Evolutionary conservation across 2,888 invertebrate genomes (phyloP).

Genomic region (Cheiracanthium punctorium): DNA sequence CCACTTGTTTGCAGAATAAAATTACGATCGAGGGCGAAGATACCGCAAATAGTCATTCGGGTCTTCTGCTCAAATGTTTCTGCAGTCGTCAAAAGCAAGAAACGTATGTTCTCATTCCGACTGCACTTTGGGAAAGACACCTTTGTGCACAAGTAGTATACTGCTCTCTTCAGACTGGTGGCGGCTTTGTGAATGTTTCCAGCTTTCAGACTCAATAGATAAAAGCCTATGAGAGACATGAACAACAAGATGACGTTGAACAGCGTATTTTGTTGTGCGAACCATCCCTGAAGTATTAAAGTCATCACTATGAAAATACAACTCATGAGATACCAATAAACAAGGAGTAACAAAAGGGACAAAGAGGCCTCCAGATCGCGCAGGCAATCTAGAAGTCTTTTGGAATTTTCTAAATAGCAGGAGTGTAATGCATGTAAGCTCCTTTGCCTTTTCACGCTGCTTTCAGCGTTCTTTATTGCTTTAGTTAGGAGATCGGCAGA

Average conservation of each 20-base stretch:
- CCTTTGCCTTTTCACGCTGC: background rate
- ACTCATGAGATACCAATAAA: constrained; percentile 27
- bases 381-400: background rate
- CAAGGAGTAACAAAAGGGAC: constrained; percentile 10
- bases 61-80: constrained; percentile 20
- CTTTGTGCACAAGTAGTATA: constrained; percentile 26
- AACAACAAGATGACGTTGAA: background rate
- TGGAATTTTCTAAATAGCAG: background rate
- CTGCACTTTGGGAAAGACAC: background rate
- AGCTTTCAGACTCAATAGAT: constrained; percentile 26
- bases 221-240: constrained; percentile 7
- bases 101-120: background rate
- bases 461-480: background rate
- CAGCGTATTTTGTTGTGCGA: background rate
- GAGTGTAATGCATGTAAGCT: background rate
- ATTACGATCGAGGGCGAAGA: constrained; percentile 30
- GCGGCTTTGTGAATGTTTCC: constrained; percentile 33
- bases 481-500: background rate
- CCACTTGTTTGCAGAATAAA: constrained; percentile 50
- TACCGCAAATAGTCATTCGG: constrained; percentile 10
- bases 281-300: background rate
- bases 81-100: constrained; percentile 21
- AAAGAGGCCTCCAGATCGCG: constrained; percentile 16
- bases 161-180: background rate
- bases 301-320: constrained; percentile 45